Evolutionary conservation across 1,140 invertebrate genomes (phyloP), one percentile per base, ranked within the genome.

Genomic region (Rhagoletis pomonella): DNA sequence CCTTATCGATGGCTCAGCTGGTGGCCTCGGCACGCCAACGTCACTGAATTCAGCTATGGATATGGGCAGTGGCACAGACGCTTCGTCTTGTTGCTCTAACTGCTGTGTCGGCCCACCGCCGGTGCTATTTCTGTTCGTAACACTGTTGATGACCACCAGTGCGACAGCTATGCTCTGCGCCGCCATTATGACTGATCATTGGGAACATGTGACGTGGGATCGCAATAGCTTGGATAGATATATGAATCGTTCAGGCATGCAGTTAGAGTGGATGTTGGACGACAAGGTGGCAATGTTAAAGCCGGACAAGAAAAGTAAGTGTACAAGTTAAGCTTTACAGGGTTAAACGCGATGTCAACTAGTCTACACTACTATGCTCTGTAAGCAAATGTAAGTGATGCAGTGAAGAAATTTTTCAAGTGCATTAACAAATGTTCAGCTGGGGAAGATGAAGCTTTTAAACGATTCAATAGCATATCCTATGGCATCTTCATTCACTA

Each of bases 141-240:
- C 92, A 5, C 89, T 93, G 39, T 88, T 93, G 10, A 92, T 95
- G 88, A 96, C 95, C 10, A 94, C 94, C 3, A 94, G 94, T 87
- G 95, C 96, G 2, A 97, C 96, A n/a, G 95, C 95, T 7, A 95
- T 97, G 94, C 93, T 98, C 19, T 97, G 96, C 89, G 95, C 95
- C 2, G 96, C 97, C 59, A 96, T 97, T 89, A 96, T 97, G 95
- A 97, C 97, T 42, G 96, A 97, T 90, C 96, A 97, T 90, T 97
- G 97, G 97, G 97, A 98, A 91, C 95, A 96, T 90, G 95, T 97
- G 58, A 94, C 94, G 55, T 97, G 97, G 96, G 95, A 97, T 91
- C 94, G 94, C 64, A 91, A 93, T 4, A 94, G 94, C 29, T 91
- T 96, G 62, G 93, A 94, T 86, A 92, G 93, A 0, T 94, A 94